Conservation (phyloP, 2,113 vertebrate species). For the Pollachius pollachius region DNA sequence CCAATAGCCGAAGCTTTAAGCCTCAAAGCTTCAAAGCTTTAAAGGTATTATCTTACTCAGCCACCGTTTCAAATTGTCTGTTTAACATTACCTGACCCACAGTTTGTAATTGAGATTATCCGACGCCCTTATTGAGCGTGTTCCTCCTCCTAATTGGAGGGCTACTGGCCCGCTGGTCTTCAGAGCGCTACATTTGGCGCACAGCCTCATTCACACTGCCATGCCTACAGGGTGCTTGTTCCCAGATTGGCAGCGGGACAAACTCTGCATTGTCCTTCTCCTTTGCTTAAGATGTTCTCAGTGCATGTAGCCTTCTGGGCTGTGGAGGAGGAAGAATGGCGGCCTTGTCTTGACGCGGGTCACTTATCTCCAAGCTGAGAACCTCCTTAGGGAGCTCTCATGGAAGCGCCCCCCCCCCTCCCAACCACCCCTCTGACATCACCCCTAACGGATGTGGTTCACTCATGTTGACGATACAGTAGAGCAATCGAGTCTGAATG, state of each 20-base stretch:
- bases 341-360: constrained; percentile 57
- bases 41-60: constrained; percentile 8
- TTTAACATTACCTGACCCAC: constrained; percentile 5
- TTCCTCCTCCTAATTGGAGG: constrained; percentile 35
- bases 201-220: constrained; percentile 39
- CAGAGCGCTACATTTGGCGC: constrained; percentile 38
- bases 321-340: constrained; percentile 49
- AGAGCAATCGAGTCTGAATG: constrained; percentile 27
- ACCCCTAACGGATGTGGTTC: background rate
- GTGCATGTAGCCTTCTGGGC: constrained; percentile 51
- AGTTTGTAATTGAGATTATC: constrained; percentile 40
- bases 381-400: constrained; percentile 49
- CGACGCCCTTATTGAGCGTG: constrained; percentile 21
- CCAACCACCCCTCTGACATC: constrained; percentile 21
- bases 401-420: constrained; percentile 17
- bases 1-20: constrained; percentile 25
- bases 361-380: constrained; percentile 55
- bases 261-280: constrained; percentile 63
- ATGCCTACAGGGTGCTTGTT: constrained; percentile 55
- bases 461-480: too few relatives aligned
- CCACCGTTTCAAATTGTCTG: constrained; percentile 6
- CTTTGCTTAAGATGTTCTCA: constrained; percentile 53
- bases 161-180: constrained; percentile 39
- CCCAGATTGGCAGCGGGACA: constrained; percentile 55
- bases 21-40: constrained; percentile 8